Conservation (phyloP, 37 sponge, comb jelly and placozoan species). For the Mnemiopsis leidyi region DNA sequence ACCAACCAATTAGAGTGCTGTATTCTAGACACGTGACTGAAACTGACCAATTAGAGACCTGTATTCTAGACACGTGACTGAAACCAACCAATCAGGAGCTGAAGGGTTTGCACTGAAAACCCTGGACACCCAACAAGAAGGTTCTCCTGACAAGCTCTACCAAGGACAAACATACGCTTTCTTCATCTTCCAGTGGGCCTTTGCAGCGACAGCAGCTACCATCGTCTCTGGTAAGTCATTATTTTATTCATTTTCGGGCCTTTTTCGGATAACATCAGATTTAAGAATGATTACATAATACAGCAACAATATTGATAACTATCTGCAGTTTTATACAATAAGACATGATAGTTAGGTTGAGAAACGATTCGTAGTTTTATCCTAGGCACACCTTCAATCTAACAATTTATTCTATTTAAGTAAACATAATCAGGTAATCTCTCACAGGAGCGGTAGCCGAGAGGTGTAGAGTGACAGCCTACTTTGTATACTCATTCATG, state of each 20-base stretch:
- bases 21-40: neutral
- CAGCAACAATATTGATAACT: too few species aligned
- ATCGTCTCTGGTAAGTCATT: slow-evolving; percentile 32
- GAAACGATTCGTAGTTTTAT: too few species aligned
- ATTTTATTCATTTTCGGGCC: too few species aligned
- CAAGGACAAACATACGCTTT: neutral
- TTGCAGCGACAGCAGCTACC: slow-evolving; percentile 21
- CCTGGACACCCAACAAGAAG: neutral
- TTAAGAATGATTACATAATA: too few species aligned
- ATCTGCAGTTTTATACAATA: too few species aligned
- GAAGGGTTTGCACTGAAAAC: neutral
- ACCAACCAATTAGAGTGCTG: too few species aligned
- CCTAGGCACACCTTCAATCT: too few species aligned
- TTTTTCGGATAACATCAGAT: too few species aligned
- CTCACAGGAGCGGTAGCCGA: slow-evolving; percentile 14
- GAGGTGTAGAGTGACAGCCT: neutral
- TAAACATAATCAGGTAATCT: too few species aligned
- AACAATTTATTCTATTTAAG: too few species aligned
- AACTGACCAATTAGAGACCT: neutral
- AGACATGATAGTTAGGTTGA: too few species aligned
- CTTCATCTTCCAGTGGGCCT: slow-evolving; percentile 36
- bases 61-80: neutral
- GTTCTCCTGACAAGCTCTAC: neutral
- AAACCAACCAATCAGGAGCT: neutral
- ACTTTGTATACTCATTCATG: slow-evolving; percentile 35